phyloP scores from a whole-genome alignment of 1,140 invertebrate species.

The Lepeophtheirus salmonis region DNA sequence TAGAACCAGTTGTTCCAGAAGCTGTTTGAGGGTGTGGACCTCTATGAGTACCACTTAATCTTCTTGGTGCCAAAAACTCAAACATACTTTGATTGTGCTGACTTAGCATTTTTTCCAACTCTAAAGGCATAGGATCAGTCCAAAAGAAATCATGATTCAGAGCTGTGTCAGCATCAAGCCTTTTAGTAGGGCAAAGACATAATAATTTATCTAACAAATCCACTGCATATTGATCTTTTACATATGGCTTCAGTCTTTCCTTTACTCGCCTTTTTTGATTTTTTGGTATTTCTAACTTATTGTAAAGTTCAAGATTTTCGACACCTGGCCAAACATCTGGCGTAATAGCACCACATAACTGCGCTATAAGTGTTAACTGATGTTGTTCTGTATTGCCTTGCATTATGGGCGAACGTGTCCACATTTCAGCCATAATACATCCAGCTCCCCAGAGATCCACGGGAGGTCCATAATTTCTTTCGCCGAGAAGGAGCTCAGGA shows the following conservation, averaged over 20 bases:
- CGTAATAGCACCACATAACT: conserved; percentile 87
- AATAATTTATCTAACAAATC: conserved; percentile 83
- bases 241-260: no score
- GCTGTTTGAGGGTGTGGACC: no score
- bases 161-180: conserved; percentile 75
- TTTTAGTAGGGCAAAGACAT: conserved; percentile 70
- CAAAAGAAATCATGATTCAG: conserved; percentile 97
- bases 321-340: conserved; percentile 87
- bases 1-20: no score
- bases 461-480: conserved; percentile 83
- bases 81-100: conserved; percentile 91
- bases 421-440: conserved; percentile 99
- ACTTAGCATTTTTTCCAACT: conserved; percentile 75
- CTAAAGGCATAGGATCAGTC: conserved; percentile 84
- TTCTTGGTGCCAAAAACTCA: conserved; percentile 62
- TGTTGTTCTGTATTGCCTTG: conserved; percentile 88
- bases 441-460: conserved; percentile 97
- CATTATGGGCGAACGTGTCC: no score
- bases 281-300: conserved; percentile 72
- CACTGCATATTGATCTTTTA: conserved; percentile 70
- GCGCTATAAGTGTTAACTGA: conserved; percentile 81
- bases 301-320: conserved; percentile 73
- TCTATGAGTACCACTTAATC: not conserved
- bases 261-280: conserved; percentile 64
- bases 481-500: conserved; percentile 68